Evolutionary conservation across 2,797 vertebrate genomes (phyloP).

Genomic region (Tragelaphus oryx): DNA sequence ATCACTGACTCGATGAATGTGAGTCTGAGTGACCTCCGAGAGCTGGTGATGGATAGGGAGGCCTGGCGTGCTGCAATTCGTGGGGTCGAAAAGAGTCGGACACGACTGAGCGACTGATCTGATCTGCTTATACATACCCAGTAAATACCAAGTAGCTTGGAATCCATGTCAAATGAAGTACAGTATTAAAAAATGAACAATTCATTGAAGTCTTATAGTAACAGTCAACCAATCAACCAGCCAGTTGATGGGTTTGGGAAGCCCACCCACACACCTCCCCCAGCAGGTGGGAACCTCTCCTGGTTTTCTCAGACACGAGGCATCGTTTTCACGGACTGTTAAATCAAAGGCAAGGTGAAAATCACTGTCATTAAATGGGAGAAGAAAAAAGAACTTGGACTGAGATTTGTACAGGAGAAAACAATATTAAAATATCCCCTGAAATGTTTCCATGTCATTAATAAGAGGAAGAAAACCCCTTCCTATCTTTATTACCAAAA

Average conservation of each 20-base stretch:
- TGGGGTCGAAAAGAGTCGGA: no score
- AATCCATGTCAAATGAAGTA: not conserved
- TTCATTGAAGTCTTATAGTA: not conserved
- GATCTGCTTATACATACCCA: not conserved
- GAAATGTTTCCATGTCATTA: not conserved
- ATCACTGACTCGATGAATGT: no score
- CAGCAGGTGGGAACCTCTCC: not conserved
- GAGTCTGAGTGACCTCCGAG: no score
- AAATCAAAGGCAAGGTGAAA: constrained; percentile 12
- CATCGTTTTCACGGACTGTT: not conserved
- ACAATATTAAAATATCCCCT: constrained; percentile 18
- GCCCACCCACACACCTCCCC: not conserved
- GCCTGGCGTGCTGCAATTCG: no score
- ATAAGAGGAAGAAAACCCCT: constrained; percentile 8
- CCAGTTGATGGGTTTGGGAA: not conserved
- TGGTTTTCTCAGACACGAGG: not conserved
- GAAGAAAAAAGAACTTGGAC: not conserved
- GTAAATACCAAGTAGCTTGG: not conserved
- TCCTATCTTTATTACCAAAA: constrained; percentile 3
- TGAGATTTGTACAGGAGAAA: not conserved
- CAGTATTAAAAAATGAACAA: not conserved
- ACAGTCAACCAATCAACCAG: not conserved
- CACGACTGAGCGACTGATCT: no score
- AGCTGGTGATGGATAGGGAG: no score
- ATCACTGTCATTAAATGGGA: not conserved